These are phyloP conservation scores for Erebia aethiops DNA, from an alignment of 2,888 invertebrate species.

Conservation along the genomic window DNA sequence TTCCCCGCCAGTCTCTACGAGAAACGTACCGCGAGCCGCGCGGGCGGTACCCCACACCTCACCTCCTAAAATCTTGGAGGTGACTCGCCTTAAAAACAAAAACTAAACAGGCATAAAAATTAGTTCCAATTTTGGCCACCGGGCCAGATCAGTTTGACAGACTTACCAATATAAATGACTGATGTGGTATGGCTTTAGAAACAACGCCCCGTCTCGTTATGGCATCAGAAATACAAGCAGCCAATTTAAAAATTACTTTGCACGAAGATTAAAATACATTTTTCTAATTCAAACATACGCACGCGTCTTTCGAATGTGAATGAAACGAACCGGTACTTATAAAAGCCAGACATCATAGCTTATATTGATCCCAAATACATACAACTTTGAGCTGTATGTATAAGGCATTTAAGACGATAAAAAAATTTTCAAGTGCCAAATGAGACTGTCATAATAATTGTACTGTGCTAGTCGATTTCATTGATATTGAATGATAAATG, in stretches of 20 bases:
- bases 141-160: too few relatives aligned
- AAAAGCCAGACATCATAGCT: slow-evolving; percentile 44
- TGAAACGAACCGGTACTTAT: slow-evolving; percentile 65
- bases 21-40: too few relatives aligned
- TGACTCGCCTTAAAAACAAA: too few relatives aligned
- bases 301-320: slow-evolving; percentile 54
- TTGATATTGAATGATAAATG: slow-evolving; percentile 72
- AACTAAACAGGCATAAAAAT: too few relatives aligned
- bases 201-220: background rate
- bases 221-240: background rate
- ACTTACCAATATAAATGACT: too few relatives aligned
- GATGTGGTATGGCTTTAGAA: too few relatives aligned
- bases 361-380: slow-evolving; percentile 23
- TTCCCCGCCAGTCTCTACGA: too few relatives aligned
- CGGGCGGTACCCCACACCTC: too few relatives aligned
- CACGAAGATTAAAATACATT: slow-evolving; percentile 35
- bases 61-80: too few relatives aligned
- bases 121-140: too few relatives aligned
- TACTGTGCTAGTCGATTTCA: slow-evolving; percentile 65
- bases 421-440: slow-evolving; percentile 17
- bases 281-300: slow-evolving; percentile 33
- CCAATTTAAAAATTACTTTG: slow-evolving; percentile 9
- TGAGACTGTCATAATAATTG: slow-evolving; percentile 55
- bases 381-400: slow-evolving; percentile 35
- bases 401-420: slow-evolving; percentile 15